Base-by-base conservation (phyloP, 2,888 invertebrate genomes). In the Drosophila maculinotata region DNA sequence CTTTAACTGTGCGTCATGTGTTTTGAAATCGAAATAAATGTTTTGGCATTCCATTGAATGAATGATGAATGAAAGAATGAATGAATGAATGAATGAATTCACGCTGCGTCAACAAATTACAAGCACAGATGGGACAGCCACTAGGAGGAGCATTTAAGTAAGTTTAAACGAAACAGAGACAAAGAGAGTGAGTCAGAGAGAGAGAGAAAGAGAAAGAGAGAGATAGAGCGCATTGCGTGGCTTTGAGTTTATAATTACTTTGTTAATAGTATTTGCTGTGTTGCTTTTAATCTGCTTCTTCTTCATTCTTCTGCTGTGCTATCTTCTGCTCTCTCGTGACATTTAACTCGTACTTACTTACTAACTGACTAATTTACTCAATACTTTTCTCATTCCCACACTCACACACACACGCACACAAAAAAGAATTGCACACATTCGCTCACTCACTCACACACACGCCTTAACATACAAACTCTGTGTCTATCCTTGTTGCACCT, bases 401-500 rank as follows among this genome's bases (percentile, higher is more conserved):
- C 3, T 1, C 31, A 15, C 23, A 23, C 36, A 10, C 28, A 23
- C 25, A 17, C 38, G 30, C 6, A 41, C 7, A 14, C 30, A 28
- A 30, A 51, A n/a, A 20, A 2, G 4, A 20, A 20, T 20, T 20
- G 20, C 23, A 44, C 41, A 42, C 10, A 52, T 20, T 12, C 23
- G 20, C 17, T 23, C 14, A 41, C 25, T 39, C 23, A 36, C 33
- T 30, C 31, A 39, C 23, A 31, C 53, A 17, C 28, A 33, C 17
- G 36, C 30, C 38, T 57, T 33, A 25, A 41, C 54, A 26, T 33
- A 41, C 35, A 17, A 45, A 30, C 48, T 14, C 17, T 30, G 42
- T 42, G 36, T 30, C 44, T 31, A n/a, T 23, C 30, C 12, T 12
- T n/a, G 23, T 17, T 25, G 15, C 9, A 48, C 20, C 79, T 90